phyloP scores from a whole-genome alignment of 2,113 vertebrate genomes.

The Phyllostomus discolor region DNA sequence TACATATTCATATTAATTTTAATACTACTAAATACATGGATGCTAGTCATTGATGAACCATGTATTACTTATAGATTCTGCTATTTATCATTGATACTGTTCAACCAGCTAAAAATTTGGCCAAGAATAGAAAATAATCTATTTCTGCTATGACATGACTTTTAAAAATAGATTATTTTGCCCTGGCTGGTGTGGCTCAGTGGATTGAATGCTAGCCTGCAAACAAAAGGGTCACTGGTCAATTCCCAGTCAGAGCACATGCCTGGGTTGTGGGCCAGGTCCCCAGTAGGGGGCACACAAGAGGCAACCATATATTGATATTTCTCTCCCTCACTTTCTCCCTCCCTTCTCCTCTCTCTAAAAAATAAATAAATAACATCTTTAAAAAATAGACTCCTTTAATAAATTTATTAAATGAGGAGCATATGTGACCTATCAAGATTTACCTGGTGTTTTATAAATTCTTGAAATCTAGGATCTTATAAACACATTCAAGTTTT shows the following conservation, averaged over 20 bases:
- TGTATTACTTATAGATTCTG: not conserved
- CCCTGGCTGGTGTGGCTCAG: no score
- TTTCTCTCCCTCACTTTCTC: no score
- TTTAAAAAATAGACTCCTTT: not conserved
- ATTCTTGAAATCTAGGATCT: not conserved
- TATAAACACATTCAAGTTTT: not conserved
- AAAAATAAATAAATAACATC: no score
- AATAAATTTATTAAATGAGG: not conserved
- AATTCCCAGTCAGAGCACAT: no score
- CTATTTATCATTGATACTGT: not conserved
- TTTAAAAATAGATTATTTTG: not conserved
- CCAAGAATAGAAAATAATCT: not conserved
- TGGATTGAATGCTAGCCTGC: no score
- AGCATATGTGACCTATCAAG: not conserved
- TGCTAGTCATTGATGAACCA: not conserved
- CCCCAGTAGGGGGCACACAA: no score
- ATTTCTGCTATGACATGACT: not conserved
- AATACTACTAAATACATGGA: not conserved
- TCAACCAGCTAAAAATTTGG: not conserved
- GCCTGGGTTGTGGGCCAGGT: no score
- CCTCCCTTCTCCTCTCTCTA: no score
- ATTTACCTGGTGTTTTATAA: not conserved
- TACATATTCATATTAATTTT: not conserved
- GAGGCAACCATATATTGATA: no score
- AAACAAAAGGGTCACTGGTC: no score